phyloP scores from a whole-genome alignment of 2,113 vertebrate genomes.

The Perognathus longimembris region DNA sequence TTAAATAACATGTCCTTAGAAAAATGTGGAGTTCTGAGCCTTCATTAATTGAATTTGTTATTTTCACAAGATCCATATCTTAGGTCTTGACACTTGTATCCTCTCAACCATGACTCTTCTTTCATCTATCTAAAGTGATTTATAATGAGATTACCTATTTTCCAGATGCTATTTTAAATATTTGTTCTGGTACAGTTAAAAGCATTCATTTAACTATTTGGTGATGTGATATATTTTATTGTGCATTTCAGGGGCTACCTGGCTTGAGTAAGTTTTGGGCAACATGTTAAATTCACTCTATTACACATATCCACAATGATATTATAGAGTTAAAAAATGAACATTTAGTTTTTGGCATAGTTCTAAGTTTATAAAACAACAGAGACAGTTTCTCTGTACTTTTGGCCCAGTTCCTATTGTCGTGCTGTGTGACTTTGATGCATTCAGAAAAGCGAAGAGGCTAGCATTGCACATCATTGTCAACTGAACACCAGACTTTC shows the following conservation, averaged over 20 bases:
- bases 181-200: neutral
- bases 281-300: neutral
- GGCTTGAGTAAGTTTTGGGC: neutral
- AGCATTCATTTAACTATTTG: neutral
- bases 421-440: neutral
- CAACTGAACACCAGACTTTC: neutral
- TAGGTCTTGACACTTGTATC: neutral
- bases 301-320: neutral
- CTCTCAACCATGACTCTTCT: neutral
- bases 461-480: neutral
- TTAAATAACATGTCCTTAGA: neutral
- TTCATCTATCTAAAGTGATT: neutral
- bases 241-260: conserved; percentile 10
- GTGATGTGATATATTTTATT: neutral
- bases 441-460: conserved; percentile 20
- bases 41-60: conserved; percentile 28
- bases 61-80: conserved; percentile 1
- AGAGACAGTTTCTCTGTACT: neutral
- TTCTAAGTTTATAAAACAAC: neutral
- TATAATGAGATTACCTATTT: neutral
- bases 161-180: neutral
- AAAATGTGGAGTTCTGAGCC: neutral
- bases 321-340: neutral
- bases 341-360: neutral
- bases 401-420: neutral